Evolutionary conservation across 2,113 vertebrate species (phyloP).

Genomic region (Gracilinanus agilis): DNA sequence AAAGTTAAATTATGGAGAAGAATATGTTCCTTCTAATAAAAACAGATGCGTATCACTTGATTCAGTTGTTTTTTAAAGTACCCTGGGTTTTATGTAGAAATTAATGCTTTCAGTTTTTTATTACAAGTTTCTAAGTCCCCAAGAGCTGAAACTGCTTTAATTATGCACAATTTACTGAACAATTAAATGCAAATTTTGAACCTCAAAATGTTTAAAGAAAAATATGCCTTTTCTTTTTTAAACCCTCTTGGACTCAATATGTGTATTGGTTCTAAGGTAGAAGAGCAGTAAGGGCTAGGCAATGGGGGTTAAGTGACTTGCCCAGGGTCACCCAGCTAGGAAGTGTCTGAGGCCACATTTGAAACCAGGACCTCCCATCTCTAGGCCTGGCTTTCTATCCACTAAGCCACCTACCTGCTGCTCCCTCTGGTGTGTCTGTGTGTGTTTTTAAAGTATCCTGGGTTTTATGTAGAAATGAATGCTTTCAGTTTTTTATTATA

Average conservation of each 20-base stretch:
- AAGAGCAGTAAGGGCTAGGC: too few species aligned
- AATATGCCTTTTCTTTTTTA: too few species aligned
- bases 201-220: slow-evolving; percentile 1
- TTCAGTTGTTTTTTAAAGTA: slow-evolving; percentile 25
- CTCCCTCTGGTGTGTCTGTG: not conserved
- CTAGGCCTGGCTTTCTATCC: too few species aligned
- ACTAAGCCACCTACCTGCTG: too few species aligned
- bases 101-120: slow-evolving; percentile 10
- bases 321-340: too few species aligned
- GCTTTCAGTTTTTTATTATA: slow-evolving; percentile 1
- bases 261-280: too few species aligned
- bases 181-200: slow-evolving; percentile 5
- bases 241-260: too few species aligned
- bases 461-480: slow-evolving; percentile 5
- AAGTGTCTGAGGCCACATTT: too few species aligned
- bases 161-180: not conserved
- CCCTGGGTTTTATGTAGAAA: not conserved
- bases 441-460: slow-evolving; percentile 1
- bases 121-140: not conserved
- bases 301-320: too few species aligned
- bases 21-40: slow-evolving; percentile 37
- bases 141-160: not conserved
- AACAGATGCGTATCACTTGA: not conserved
- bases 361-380: too few species aligned
- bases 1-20: slow-evolving; percentile 1